phyloP scores from a whole-genome alignment of 37 sponge, comb jelly and placozoan species.

The Petrosia ficiformis region DNA sequence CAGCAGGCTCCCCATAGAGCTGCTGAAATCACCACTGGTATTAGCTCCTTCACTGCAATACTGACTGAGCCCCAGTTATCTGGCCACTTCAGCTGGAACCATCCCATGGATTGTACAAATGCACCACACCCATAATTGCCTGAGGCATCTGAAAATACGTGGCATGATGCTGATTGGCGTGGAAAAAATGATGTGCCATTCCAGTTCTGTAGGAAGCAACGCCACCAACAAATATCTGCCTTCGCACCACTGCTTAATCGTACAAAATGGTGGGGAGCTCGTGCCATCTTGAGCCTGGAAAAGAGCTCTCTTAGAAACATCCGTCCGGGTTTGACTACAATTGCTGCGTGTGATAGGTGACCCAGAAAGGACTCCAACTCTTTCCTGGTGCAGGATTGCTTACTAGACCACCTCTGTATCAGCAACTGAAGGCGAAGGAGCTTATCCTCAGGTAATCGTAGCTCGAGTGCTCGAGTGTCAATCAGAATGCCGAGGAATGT shows the following conservation, averaged over 20 bases:
- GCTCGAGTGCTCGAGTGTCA: neutral
- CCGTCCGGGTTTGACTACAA: neutral
- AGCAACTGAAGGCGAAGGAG: neutral
- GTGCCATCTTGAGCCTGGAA: neutral
- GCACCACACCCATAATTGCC: constrained; percentile 16
- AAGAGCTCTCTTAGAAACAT: neutral
- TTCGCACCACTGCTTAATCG: neutral
- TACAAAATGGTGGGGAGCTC: neutral
- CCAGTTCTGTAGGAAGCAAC: neutral
- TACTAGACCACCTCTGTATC: neutral
- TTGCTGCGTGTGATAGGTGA: neutral
- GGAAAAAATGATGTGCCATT: neutral
- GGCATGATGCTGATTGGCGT: neutral
- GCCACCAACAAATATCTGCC: neutral
- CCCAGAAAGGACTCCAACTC: neutral
- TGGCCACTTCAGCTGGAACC: neutral
- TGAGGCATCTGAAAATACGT: constrained; percentile 7
- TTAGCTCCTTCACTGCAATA: neutral
- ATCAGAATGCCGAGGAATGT: neutral
- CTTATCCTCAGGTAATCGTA: neutral
- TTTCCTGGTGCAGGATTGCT: neutral
- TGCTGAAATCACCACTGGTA: neutral
- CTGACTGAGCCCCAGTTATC: neutral
- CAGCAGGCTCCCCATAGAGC: neutral
- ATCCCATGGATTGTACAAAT: neutral